Conservation (phyloP, 1,140 invertebrate genomes). For the Drosophila orena region DNA sequence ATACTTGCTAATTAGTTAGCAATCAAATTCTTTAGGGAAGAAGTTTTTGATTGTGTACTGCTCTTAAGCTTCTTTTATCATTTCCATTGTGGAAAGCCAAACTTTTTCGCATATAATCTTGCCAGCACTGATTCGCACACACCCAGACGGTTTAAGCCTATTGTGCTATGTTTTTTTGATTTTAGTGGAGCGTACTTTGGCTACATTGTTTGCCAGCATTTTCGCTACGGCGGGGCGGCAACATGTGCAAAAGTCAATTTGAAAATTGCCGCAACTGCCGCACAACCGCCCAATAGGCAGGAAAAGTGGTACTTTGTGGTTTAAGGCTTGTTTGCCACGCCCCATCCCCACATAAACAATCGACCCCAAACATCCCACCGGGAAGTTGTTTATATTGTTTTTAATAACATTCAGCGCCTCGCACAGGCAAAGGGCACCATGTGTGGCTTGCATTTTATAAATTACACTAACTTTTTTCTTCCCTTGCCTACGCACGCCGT, state of each 20-base stretch:
- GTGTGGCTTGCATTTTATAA: conserved; percentile 73
- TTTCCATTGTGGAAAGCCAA: neutral
- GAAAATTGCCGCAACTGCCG: conserved; percentile 73
- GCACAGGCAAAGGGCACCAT: conserved; percentile 47
- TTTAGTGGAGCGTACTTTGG: conserved; percentile 39
- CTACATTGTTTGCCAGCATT: conserved; percentile 71
- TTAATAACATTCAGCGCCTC: conserved; percentile 73
- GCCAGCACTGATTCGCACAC: conserved; percentile 19
- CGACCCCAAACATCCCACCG: conserved; percentile 21
- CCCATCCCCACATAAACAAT: conserved; percentile 59
- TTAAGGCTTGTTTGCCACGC: conserved; percentile 53
- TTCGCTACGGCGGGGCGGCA: conserved; percentile 70
- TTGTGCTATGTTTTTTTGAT: conserved; percentile 43
- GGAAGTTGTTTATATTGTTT: conserved; percentile 81
- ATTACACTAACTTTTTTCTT: conserved; percentile 54
- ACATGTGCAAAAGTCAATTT: conserved; percentile 83
- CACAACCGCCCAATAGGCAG: conserved; percentile 22
- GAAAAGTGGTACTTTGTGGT: conserved; percentile 74
- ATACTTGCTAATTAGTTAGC: no score
- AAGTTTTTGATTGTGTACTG: neutral
- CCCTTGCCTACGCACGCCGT: conserved; percentile 39
- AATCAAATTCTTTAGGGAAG: neutral
- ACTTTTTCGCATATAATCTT: neutral
- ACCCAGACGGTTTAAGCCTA: conserved; percentile 11
- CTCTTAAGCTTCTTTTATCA: neutral